A percentile compares a stretch with the other conserved stretches of the same genome.
These are phyloP conservation scores for Cepaea nemoralis DNA, from an alignment of 1,140 invertebrate species.

Conservation along the genomic window DNA sequence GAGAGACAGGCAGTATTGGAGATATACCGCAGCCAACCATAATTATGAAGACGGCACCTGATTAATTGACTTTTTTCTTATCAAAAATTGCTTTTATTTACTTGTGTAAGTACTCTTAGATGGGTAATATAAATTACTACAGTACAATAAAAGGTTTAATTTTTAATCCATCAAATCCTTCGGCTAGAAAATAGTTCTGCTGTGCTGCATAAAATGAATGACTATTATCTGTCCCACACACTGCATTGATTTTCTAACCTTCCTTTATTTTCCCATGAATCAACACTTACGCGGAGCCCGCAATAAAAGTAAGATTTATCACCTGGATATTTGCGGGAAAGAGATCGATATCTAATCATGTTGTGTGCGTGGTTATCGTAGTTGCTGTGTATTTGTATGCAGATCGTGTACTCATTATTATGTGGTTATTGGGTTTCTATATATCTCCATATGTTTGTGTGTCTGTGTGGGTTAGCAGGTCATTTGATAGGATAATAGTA, in stretches of 20 bases:
- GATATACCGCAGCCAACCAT: too few relatives aligned
- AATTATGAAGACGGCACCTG: too few relatives aligned
- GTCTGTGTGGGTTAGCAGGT: neutral
- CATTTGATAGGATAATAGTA: neutral
- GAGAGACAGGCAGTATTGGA: too few relatives aligned
- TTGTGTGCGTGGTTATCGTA: neutral
- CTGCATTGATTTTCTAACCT: neutral
- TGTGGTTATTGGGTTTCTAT: neutral
- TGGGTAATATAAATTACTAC: too few relatives aligned
- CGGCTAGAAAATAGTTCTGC: too few relatives aligned
- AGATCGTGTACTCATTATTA: neutral
- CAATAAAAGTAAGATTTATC: constrained; percentile 3
- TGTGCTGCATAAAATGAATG: too few relatives aligned
- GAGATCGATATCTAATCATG: neutral
- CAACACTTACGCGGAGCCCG: neutral
- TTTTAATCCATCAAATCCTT: too few relatives aligned
- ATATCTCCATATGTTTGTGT: neutral
- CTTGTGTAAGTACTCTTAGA: too few relatives aligned
- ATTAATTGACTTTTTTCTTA: too few relatives aligned
- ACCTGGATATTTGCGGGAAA: neutral
- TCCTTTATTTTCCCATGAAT: neutral
- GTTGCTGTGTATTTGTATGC: neutral
- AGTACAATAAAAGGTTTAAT: too few relatives aligned
- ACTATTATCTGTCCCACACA: neutral
- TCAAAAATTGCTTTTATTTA: too few relatives aligned